Evolutionary conservation across 64 coral and sea anemone species (phyloP).

Genomic region (Stichodactyla helianthus): DNA sequence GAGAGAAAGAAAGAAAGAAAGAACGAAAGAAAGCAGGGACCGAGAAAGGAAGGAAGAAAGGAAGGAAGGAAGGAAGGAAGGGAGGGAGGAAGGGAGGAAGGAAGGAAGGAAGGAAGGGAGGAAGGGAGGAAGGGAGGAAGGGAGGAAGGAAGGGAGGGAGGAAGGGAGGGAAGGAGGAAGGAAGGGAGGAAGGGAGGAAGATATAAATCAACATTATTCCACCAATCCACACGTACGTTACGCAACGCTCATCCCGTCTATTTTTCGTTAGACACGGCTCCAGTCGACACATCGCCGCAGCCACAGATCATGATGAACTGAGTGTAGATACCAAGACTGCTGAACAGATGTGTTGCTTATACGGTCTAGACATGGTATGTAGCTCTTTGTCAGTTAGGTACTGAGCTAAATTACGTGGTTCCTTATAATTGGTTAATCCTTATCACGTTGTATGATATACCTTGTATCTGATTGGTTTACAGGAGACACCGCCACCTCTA

Average conservation of each 20-base stretch:
- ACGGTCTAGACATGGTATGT: slow-evolving; percentile 87
- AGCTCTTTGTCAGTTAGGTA: neutral
- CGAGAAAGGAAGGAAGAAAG: too few relatives aligned
- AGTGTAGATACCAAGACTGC: slow-evolving; percentile 64
- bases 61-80: too few relatives aligned
- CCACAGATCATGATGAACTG: slow-evolving; percentile 65
- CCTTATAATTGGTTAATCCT: neutral
- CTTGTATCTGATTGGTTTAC: neutral
- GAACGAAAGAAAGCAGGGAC: too few relatives aligned
- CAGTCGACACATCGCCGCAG: slow-evolving; percentile 27
- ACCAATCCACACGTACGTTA: slow-evolving; percentile 29
- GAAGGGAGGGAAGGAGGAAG: too few relatives aligned
- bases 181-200: slow-evolving; percentile 33
- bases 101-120: neutral
- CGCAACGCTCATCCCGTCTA: neutral
- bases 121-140: neutral
- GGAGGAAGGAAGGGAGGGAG: too few relatives aligned
- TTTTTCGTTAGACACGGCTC: slow-evolving; percentile 12
- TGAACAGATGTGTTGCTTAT: slow-evolving; percentile 71
- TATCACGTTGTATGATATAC: neutral
- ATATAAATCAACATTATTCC: slow-evolving; percentile 18
- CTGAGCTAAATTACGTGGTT: too few relatives aligned
- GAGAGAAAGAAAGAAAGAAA: too few relatives aligned
- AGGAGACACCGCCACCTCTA: slow-evolving; percentile 76
- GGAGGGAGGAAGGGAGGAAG: neutral